Evolutionary conservation across 2,113 vertebrate genomes (phyloP).

Genomic region (Danio rerio): DNA sequence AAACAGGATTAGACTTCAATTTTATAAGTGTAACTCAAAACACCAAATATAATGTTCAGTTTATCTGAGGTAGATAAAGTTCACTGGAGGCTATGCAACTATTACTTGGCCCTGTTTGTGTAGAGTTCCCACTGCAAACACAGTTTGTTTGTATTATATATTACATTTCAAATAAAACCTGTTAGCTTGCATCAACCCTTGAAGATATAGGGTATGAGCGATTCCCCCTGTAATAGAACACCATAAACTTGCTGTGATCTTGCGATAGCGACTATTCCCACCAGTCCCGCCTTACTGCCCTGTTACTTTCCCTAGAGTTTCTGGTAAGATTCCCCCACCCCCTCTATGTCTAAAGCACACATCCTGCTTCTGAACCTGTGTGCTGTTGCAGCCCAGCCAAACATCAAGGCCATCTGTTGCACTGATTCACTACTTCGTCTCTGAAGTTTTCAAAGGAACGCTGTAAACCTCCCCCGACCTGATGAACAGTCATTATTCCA

Average conservation of each 20-base stretch:
- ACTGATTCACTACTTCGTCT: constrained; percentile 59
- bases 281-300: constrained; percentile 2
- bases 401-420: constrained; percentile 57
- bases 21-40: too few relatives aligned
- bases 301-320: constrained; percentile 46
- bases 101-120: not conserved
- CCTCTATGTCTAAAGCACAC: constrained; percentile 29
- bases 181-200: not conserved
- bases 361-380: constrained; percentile 45
- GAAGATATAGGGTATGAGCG: not conserved
- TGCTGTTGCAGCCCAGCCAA: constrained; percentile 52
- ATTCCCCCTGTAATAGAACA: not conserved
- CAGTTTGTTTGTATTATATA: not conserved
- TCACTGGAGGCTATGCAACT: not conserved
- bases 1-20: too few relatives aligned
- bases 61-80: not conserved
- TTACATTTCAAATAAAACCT: not conserved
- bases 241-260: constrained; percentile 23
- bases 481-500: constrained; percentile 80
- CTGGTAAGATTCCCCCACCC: constrained; percentile 44
- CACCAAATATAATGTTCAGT: not conserved
- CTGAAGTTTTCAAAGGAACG: constrained; percentile 57
- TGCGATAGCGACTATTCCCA: constrained; percentile 1
- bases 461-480: constrained; percentile 55
- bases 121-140: not conserved